Conservation (phyloP, 1,140 invertebrate genomes). For the Zaprionus africanus region DNA sequence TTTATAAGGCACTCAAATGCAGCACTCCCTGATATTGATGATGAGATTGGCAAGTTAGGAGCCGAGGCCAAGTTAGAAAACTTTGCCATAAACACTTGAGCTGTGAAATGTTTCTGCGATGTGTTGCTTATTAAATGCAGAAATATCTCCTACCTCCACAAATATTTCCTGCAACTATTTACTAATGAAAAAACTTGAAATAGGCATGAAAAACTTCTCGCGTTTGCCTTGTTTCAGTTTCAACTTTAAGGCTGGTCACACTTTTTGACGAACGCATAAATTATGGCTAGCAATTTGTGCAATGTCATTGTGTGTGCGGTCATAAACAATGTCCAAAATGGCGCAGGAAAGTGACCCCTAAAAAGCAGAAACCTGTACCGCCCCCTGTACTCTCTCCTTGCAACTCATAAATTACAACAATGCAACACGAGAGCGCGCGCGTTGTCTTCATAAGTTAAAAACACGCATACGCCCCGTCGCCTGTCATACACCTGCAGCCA, state of each 20-base stretch:
- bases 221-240: slow-evolving; percentile 12
- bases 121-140: slow-evolving; percentile 53
- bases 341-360: slow-evolving; percentile 60
- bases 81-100: slow-evolving; percentile 69
- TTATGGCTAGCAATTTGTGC: slow-evolving; percentile 64
- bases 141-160: not conserved
- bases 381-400: slow-evolving; percentile 2
- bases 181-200: not conserved
- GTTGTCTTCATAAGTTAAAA: slow-evolving; percentile 68
- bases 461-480: slow-evolving; percentile 55
- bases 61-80: slow-evolving; percentile 47
- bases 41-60: slow-evolving; percentile 56
- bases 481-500: slow-evolving; percentile 61
- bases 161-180: not conserved
- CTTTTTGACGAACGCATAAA: slow-evolving; percentile 67
- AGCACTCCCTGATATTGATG: slow-evolving; percentile 61
- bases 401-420: slow-evolving; percentile 64
- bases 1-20: slow-evolving; percentile 35
- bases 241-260: slow-evolving; percentile 30
- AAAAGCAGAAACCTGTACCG: slow-evolving; percentile 48
- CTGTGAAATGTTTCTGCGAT: slow-evolving; percentile 62
- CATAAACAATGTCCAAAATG: slow-evolving; percentile 69
- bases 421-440: slow-evolving; percentile 7
- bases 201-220: not conserved
- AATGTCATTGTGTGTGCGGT: slow-evolving; percentile 31